Conservation (phyloP, 23 tunicate species). For the Clavelina lepadiformis region DNA sequence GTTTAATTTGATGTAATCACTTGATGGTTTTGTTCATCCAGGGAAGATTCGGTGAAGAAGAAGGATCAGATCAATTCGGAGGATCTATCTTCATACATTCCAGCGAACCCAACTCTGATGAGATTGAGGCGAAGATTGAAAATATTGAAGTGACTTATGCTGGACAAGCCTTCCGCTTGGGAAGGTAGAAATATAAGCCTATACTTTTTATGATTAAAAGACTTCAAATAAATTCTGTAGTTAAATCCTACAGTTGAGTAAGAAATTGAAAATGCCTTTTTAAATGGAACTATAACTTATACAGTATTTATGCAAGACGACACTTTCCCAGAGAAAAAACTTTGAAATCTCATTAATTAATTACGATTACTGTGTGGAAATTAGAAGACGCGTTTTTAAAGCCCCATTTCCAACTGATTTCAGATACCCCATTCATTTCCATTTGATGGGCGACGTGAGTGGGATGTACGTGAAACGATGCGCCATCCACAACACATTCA, state of each 20-base stretch:
- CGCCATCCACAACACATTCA: conserved; percentile 73
- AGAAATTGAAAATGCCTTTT: neutral
- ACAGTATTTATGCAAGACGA: too few relatives aligned
- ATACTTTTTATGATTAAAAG: too few relatives aligned
- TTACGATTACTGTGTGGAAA: neutral
- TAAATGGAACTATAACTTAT: neutral
- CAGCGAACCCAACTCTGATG: conserved; percentile 5
- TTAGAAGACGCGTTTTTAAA: neutral
- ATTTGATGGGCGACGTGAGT: conserved; percentile 66
- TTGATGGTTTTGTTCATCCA: too few relatives aligned
- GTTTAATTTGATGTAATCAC: too few relatives aligned
- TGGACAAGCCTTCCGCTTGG: conserved; percentile 82
- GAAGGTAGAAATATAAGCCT: conserved; percentile 24
- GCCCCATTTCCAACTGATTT: neutral
- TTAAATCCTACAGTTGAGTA: too few relatives aligned
- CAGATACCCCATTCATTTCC: conserved; percentile 82
- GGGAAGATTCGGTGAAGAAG: conserved; percentile 89
- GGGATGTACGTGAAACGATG: conserved; percentile 66
- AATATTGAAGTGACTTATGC: conserved; percentile 59
- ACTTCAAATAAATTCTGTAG: too few relatives aligned
- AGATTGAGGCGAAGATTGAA: conserved; percentile 54
- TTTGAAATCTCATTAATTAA: neutral
- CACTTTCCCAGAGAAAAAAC: too few relatives aligned
- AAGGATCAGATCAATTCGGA: conserved; percentile 82
- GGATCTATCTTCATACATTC: conserved; percentile 71